phyloP scores from a whole-genome alignment of 2,888 invertebrate species.

The Oasisia sp. region DNA sequence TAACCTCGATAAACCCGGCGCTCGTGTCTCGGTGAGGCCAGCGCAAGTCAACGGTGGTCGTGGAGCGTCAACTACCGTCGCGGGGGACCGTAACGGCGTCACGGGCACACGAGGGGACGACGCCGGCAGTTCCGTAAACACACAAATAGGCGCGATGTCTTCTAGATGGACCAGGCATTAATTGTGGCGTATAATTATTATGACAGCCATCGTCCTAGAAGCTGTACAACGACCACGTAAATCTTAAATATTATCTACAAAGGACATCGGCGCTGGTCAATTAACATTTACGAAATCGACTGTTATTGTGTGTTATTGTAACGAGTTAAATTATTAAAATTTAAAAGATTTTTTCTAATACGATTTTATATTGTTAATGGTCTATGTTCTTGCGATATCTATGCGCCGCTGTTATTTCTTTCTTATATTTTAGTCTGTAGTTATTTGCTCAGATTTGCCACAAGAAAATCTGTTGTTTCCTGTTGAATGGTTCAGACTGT shows the following conservation, averaged over 20 bases:
- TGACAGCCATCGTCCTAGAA: background rate
- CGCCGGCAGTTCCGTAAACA: background rate
- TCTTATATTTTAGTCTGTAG: background rate
- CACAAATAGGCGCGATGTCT: background rate
- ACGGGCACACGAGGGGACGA: background rate
- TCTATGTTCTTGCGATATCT: background rate
- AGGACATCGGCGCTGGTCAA: too few species aligned
- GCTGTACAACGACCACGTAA: background rate
- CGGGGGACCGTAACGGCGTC: background rate
- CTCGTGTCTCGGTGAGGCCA: background rate
- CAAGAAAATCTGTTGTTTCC: background rate
- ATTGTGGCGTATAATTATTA: background rate
- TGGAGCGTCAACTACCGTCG: background rate
- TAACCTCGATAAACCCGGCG: background rate
- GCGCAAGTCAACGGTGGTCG: background rate
- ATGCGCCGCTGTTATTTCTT: background rate
- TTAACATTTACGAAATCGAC: too few species aligned
- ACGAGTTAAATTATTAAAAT: too few species aligned
- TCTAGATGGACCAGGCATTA: background rate
- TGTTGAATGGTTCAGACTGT: background rate
- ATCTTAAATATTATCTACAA: too few species aligned
- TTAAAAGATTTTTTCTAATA: too few species aligned
- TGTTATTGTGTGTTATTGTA: too few species aligned
- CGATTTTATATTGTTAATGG: background rate
- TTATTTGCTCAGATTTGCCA: background rate